These are phyloP conservation scores for Sinentomon sp. DNA, from an alignment of 2,888 invertebrate genomes.

Conservation along the genomic window DNA sequence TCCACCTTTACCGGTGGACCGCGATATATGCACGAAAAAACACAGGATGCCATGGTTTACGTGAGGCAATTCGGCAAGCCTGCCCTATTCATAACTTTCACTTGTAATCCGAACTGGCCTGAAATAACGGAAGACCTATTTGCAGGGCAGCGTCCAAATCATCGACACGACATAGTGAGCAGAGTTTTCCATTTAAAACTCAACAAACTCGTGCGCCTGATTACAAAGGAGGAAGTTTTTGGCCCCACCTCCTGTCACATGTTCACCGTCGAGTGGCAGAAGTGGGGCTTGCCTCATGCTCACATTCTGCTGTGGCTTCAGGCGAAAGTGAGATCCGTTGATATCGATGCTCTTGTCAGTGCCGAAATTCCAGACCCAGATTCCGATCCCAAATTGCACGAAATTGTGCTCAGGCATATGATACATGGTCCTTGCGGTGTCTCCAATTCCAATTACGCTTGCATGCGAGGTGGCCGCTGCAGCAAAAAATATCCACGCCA, in stretches of 20 bases:
- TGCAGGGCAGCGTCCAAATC: conserved; percentile 12
- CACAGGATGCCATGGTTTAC: conserved; percentile 19
- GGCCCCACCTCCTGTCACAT: conserved; percentile 15
- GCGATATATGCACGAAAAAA: conserved; percentile 18
- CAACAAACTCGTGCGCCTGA: too few species aligned
- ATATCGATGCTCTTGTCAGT: conserved; percentile 16
- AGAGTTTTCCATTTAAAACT: conserved; percentile 16
- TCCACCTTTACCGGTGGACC: conserved; percentile 17
- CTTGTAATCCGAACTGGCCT: conserved; percentile 19
- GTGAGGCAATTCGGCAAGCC: conserved; percentile 20
- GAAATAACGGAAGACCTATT: conserved; percentile 17
- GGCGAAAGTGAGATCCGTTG: conserved; percentile 11
- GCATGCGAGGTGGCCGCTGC: conserved; percentile 21
- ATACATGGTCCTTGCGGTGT: conserved; percentile 21
- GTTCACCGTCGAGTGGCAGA: conserved; percentile 19
- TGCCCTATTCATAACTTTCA: conserved; percentile 20
- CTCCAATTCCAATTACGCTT: conserved; percentile 19
- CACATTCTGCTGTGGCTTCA: conserved; percentile 17
- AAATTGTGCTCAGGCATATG: conserved; percentile 20
- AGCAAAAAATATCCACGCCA: conserved; percentile 17
- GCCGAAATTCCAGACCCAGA: conserved; percentile 17
- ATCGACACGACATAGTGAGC: conserved; percentile 17
- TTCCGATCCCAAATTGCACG: conserved; percentile 15
- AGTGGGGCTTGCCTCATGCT: conserved; percentile 18
- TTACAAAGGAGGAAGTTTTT: conserved; percentile 13